Conservation (phyloP, 2,113 vertebrate species). For the Lynx canadensis region DNA sequence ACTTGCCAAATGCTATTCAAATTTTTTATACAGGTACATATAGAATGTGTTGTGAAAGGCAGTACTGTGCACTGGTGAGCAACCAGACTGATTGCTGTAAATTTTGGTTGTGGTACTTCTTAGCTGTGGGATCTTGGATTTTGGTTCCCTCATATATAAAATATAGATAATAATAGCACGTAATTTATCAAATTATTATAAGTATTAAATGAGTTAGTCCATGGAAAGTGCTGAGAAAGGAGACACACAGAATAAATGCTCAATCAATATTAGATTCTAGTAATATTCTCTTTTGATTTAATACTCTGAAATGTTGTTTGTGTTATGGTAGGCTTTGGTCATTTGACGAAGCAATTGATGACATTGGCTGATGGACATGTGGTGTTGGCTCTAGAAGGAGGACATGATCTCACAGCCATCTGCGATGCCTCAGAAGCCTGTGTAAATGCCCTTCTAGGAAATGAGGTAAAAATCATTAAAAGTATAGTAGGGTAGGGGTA, state of each 20-base stretch:
- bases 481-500: neutral
- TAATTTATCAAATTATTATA: neutral
- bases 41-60: neutral
- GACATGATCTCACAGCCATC: constrained; percentile 88
- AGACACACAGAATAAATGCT: neutral
- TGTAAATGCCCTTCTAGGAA: constrained; percentile 89
- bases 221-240: constrained; percentile 32
- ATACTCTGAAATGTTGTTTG: constrained; percentile 78
- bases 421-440: constrained; percentile 89
- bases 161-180: neutral
- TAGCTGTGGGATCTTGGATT: neutral
- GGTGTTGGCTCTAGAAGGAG: constrained; percentile 85
- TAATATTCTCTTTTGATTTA: constrained; percentile 66
- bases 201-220: neutral
- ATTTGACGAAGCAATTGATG: constrained; percentile 88
- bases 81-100: neutral
- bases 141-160: neutral
- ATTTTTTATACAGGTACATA: neutral
- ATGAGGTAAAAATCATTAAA: constrained; percentile 86
- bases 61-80: neutral
- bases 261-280: neutral
- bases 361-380: constrained; percentile 85
- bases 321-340: constrained; percentile 84
- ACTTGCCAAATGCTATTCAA: neutral
- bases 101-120: neutral